Evolutionary conservation across 2,797 vertebrate species (phyloP), one percentile per base, ranked within the genome.

Genomic region (Eleutherodactylus coqui): DNA sequence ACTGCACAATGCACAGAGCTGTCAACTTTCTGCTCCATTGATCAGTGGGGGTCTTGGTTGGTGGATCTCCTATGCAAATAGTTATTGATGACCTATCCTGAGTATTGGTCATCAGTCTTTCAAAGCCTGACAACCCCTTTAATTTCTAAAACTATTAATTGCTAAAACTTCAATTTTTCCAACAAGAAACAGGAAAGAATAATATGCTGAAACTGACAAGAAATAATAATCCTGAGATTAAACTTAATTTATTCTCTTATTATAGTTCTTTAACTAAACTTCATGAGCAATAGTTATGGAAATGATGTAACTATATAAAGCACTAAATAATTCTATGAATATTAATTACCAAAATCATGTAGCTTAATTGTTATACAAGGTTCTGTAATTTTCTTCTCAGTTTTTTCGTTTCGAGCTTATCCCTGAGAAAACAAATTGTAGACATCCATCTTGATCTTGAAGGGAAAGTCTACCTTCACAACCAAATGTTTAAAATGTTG

Each of bases 201-300:
- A 69, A 38, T 69, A 69, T 41, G 34, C 36, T 69, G 24, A 69
- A 69, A 4, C 10, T 2, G 24, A 69, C 34, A 11, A 41, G 19
- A 69, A 69, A 24, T 36, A 1, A 34, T 41, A 69, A 41, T 69
- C 9, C 19, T 4, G 19, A 69, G 67, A 69, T 69, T 69, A 36
- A 69, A 24, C 19, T 69, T 69, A 4, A 69, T 69, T 38, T 69
- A 69, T 69, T 69, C 67, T 69, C 17, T 38, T 69, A n/a, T 58
- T 58, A 69, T 67, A 67, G 38, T 69, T 69, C 36, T 38, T 69
- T 21, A 69, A 69, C 67, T 69, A 38, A 69, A 69, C 67, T 69
- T 69, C 24, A 17, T 64, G 34, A 69, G 67, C 41, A 38, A 69
- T 69, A 69, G 67, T 24, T 69, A 69, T 69, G 67, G 34, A 69